Evolutionary conservation across 2,797 vertebrate species (phyloP), one percentile per base, ranked within the genome.

Genomic region (Mus spretus): DNA sequence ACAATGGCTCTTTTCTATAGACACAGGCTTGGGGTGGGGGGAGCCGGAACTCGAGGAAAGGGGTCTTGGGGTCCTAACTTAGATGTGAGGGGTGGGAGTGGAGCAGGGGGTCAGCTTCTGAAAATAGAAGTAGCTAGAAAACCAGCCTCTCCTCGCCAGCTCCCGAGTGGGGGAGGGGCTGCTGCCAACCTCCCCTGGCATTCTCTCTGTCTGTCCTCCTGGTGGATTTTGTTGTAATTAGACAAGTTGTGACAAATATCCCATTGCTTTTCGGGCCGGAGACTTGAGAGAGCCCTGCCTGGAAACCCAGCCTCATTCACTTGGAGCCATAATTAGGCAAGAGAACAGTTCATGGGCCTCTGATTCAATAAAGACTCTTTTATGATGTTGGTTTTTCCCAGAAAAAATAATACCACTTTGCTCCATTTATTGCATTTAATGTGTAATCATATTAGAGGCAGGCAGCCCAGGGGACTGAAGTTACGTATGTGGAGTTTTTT

Each of bases 231-330:
- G 57, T 97, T 98, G 97, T 98, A 97, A 95, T 94, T 96, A 98
- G 97, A 98, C 98, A 98, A 97, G 98, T 98, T 89, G 79, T 97
- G 98, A 98, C 98, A 93, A 98, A 98, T 97, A 97, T 75, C 90
- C 87, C 86, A 31, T 97, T 75, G 96, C 95, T 97, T 90, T 94
- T 81, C 93, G 93, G 97, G 97, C 97, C 40, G 95, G 96, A 95
- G 96, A 93, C 97, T 93, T 97, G 96, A 94, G 96, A 98, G 97
- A 94, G 93, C 96, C 97, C 93, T 97, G 96, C 93, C 96, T 97
- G 98, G 98, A 97, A 98, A 94, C 95, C 95, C 94, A 91, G 75
- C 90, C 97, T 95, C 8, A 2, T 95, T 98, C 98, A 2, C 6
- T 97, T 61, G 95, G 96, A 98, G 96, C 95, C 93, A 80, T 96